These are phyloP conservation scores for Sphaerophoria taeniata DNA, from an alignment of 2,888 invertebrate genomes.

Conservation along the genomic window DNA sequence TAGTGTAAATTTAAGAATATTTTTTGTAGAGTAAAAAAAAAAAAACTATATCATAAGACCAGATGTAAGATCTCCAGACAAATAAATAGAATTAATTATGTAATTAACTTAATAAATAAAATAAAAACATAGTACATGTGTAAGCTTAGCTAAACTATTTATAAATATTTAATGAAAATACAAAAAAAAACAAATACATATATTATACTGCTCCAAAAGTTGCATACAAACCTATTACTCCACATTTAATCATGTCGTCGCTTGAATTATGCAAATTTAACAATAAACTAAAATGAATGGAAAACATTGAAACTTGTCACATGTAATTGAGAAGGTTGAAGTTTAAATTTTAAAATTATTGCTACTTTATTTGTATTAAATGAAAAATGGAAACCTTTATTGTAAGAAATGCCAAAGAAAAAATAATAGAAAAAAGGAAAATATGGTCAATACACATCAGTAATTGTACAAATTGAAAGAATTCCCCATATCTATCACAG, in stretches of 20 bases:
- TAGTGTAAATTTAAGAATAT: background rate
- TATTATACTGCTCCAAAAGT: conserved; percentile 16
- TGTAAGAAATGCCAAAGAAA: conserved; percentile 70
- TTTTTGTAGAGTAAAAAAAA: background rate
- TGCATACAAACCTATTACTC: background rate
- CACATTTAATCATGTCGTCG: conserved; percentile 48
- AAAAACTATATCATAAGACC: conserved; percentile 57
- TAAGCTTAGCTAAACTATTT: conserved; percentile 23
- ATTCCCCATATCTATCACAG: conserved; percentile 68
- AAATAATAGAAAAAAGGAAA: conserved; percentile 53
- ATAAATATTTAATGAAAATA: background rate
- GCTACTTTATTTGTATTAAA: conserved; percentile 40
- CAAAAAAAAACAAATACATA: conserved; percentile 23
- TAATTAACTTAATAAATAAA: conserved; percentile 27
- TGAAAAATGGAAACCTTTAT: conserved; percentile 19
- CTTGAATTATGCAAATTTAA: conserved; percentile 52
- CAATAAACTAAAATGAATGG: conserved; percentile 37
- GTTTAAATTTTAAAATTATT: conserved; percentile 20
- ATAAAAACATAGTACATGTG: conserved; percentile 14
- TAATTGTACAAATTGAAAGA: conserved; percentile 70
- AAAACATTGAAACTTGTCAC: conserved; percentile 53
- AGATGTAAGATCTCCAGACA: conserved; percentile 74
- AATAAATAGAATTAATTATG: conserved; percentile 70
- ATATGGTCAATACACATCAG: conserved; percentile 71
- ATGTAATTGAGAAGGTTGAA: conserved; percentile 65